These are phyloP conservation scores for Scleropages formosus DNA, from an alignment of 2,797 vertebrate genomes.

Conservation along the genomic window DNA sequence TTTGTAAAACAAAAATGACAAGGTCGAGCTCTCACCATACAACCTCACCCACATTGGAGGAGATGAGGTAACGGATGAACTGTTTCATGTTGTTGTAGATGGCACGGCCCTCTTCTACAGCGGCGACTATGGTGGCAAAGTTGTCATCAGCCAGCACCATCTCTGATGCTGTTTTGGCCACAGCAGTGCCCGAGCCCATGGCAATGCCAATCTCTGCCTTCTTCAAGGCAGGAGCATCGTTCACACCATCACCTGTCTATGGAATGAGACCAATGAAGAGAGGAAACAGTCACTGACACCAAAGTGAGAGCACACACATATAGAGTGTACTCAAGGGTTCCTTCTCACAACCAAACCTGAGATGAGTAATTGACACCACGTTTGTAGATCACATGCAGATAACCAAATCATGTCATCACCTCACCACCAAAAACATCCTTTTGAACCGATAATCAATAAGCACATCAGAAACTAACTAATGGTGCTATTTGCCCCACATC, in stretches of 20 bases:
- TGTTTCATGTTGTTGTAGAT: constrained; percentile 99
- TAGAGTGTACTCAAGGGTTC: no score
- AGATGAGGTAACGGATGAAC: constrained; percentile 98
- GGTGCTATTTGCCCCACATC: no score
- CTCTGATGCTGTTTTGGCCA: constrained; percentile 95
- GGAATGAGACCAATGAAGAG: constrained; percentile 6
- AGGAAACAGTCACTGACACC: background rate
- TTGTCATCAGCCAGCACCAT: constrained; percentile 98
- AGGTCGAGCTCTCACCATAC: constrained; percentile 79
- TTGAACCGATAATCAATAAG: no score
- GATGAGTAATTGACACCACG: no score
- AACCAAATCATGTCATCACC: no score
- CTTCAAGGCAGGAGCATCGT: constrained; percentile 94
- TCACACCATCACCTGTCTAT: constrained; percentile 95
- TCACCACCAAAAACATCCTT: no score
- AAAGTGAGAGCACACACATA: background rate
- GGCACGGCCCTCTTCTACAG: constrained; percentile 93
- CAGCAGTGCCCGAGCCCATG: constrained; percentile 97
- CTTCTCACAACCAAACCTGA: no score
- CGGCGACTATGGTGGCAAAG: constrained; percentile 94
- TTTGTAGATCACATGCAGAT: no score
- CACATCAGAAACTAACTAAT: no score
- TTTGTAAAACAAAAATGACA: background rate
- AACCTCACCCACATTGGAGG: constrained; percentile 95
- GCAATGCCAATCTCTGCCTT: constrained; percentile 97